These are phyloP conservation scores for Ethmia dodecea DNA, from an alignment of 2,888 invertebrate species.

Conservation along the genomic window DNA sequence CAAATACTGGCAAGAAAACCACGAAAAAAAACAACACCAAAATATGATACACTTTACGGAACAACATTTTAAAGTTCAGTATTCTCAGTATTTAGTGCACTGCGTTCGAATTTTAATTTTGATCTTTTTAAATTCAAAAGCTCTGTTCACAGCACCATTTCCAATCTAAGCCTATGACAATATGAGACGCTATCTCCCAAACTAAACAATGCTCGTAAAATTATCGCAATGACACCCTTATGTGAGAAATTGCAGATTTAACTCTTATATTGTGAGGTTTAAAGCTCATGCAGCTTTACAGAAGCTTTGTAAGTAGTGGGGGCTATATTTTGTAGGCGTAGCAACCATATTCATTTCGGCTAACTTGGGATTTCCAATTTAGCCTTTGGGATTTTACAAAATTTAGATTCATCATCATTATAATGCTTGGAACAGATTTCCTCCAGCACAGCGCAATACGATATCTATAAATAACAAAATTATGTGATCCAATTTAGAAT, in stretches of 20 bases:
- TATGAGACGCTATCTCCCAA: slow-evolving; percentile 33
- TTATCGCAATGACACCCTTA: slow-evolving; percentile 1
- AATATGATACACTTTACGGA: background rate
- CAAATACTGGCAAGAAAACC: slow-evolving; percentile 5
- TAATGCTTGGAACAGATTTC: no score
- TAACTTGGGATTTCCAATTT: no score
- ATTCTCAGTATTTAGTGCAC: background rate
- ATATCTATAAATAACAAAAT: no score
- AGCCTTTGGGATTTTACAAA: no score
- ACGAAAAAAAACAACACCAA: slow-evolving; percentile 2
- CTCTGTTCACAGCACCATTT: slow-evolving; percentile 24
- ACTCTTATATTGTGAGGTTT: background rate
- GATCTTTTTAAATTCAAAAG: no score
- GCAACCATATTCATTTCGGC: no score
- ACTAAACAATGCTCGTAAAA: slow-evolving; percentile 28
- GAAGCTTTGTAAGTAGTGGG: no score
- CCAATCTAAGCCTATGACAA: slow-evolving; percentile 22
- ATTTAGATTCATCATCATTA: no score
- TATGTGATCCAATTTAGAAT: no score
- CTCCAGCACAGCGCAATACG: no score
- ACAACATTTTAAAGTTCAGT: slow-evolving; percentile 3
- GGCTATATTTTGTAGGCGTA: no score
- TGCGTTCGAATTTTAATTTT: background rate
- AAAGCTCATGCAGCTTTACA: slow-evolving; percentile 1
- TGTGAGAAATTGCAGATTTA: background rate